Base-by-base conservation (phyloP, 2,888 invertebrate genomes). In the Drosophila algonquin region DNA sequence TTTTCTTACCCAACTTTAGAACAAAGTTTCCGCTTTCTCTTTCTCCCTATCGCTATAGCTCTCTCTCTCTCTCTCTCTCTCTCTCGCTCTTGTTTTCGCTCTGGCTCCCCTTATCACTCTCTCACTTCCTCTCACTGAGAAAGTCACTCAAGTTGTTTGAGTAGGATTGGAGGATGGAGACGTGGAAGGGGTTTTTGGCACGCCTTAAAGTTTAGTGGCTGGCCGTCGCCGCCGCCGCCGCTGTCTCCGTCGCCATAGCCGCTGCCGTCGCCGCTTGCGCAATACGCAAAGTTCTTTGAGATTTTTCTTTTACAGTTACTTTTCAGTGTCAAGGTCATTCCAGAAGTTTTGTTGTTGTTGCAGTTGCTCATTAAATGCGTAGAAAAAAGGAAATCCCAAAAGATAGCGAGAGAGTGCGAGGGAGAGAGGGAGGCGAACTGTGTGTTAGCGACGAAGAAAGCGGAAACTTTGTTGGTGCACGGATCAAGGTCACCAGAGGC, bases 251-350 rank as follows among this genome's bases (percentile, higher is more conserved):
- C 4, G 46, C 46, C 16, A 5, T 9, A 3, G 16, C 46, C 46
- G 46, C 6, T 10, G 46, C 10, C 58, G 50, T 48, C 27, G 50
- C 50, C 52, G 52, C 45, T 52, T 40, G 55, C 40, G 44, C 71
- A 44, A 63, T 85, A 82, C 82, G 82, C 82, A 85, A 82, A 82
- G 82, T 82, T 85, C 65, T 76, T 73, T 65, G 63, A 55, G 40
- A 63, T 71, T 71, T 63, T 70, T 69, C 78, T 78, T 81, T 79
- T 64, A 72, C 76, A 76, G 86, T 80, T 79, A 82, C 82, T 82
- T 82, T 79, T 85, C 86, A 86, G 79, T 84, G 83, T 83, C 83
- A 84, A 84, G 83, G 83, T 86, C 87, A 76, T 57, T 63, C 46
- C 54, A 54, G 55, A 83, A 84, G 83, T 84, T 84, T 75, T 55